Conservation (phyloP, 2,888 invertebrate species). For the Rhagium mordax region DNA sequence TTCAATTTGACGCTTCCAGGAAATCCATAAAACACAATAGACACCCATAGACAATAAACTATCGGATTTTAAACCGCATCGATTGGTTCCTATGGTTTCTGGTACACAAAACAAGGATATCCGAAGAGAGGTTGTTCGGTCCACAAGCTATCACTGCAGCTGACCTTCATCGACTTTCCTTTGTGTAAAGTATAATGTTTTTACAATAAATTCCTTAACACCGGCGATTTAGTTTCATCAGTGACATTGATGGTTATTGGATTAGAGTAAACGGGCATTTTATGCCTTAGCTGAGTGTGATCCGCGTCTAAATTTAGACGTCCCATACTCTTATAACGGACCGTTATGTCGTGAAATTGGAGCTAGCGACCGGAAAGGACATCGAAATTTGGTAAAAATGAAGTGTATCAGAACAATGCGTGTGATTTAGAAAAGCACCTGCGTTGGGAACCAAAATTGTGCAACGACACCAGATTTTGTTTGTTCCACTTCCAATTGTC, state of each 20-base stretch:
- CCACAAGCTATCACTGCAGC: neutral
- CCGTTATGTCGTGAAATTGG: too few species aligned
- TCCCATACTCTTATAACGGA: too few species aligned
- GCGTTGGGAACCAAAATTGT: too few species aligned
- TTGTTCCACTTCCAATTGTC: too few species aligned
- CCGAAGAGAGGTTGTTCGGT: neutral
- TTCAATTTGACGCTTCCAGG: neutral
- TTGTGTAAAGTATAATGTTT: neutral
- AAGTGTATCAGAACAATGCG: too few species aligned
- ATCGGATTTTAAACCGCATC: neutral
- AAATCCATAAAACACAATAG: neutral
- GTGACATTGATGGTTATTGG: conserved; percentile 14
- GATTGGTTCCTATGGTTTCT: neutral
- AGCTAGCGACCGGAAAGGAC: too few species aligned
- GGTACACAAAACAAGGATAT: neutral
- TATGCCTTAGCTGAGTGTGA: neutral
- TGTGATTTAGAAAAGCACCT: too few species aligned
- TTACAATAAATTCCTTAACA: conserved; percentile 16
- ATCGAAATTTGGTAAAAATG: too few species aligned
- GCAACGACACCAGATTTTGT: too few species aligned
- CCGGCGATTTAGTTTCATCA: conserved; percentile 17
- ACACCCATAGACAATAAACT: neutral
- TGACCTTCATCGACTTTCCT: neutral
- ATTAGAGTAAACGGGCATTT: conserved; percentile 5
- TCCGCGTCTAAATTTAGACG: neutral